Conservation (phyloP, 2,113 vertebrate species). For the Macrotus californicus region DNA sequence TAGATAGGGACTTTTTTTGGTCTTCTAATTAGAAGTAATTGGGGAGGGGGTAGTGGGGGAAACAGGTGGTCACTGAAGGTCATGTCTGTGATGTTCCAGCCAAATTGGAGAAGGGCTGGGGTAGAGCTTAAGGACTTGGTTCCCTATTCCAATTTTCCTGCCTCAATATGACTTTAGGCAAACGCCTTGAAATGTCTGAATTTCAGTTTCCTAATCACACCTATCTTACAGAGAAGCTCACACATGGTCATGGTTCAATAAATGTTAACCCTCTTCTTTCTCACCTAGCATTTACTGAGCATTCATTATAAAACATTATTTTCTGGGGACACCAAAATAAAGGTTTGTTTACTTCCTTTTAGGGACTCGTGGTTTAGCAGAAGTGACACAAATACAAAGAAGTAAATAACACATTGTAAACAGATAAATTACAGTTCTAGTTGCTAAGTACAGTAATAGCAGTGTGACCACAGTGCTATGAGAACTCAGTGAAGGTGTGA, state of each 20-base stretch:
- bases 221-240: background rate
- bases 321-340: constrained; percentile 26
- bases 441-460: background rate
- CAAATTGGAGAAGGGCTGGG: background rate
- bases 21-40: background rate
- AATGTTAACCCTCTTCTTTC: background rate
- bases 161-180: background rate
- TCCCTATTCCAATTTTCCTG: background rate
- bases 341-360: constrained; percentile 36
- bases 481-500: background rate
- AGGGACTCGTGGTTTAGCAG: constrained; percentile 1
- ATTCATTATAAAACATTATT: background rate
- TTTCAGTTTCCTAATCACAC: background rate
- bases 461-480: background rate
- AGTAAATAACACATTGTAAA: constrained; percentile 27
- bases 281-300: background rate
- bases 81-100: background rate
- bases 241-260: background rate
- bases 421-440: constrained; percentile 6
- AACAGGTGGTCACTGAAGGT: background rate
- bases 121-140: background rate
- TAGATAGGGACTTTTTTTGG: background rate
- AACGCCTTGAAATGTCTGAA: constrained; percentile 24
- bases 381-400: constrained; percentile 25
- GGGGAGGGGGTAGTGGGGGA: background rate